Base-by-base conservation (phyloP, 2,113 vertebrate species). In the Mus pahari region DNA sequence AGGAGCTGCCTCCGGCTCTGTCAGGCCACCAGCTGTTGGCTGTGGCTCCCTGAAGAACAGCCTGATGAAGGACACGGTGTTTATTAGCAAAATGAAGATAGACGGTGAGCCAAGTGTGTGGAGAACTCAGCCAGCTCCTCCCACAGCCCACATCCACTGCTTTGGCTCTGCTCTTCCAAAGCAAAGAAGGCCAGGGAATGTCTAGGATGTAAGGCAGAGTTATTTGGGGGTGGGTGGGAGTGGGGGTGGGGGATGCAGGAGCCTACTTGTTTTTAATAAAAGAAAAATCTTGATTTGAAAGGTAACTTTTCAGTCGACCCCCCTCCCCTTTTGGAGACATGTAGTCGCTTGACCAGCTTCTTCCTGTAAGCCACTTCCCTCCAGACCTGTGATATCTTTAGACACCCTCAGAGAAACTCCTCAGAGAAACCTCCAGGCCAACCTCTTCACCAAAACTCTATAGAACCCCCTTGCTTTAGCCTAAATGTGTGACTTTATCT, bases 91-190 rank as follows among this genome's bases (percentile, higher is more conserved):
- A 90, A 70, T 50, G n/a, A 92, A 90, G 19, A 4, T n/a, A 55
- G 71, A 87, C 81, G 10, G n/a, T 14, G 36, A 88, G 82, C 77
- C 92, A 95, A 55, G 10, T 71, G 36, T 82, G 58, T 39, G 73
- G 73, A 33, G 36, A 86, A 48, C 55, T 73, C 45, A 77, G 87
- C 94, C 87, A 94, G 33, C 16, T 86, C 91, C 17, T 91, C 83
- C 87, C 75, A 66, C 50, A 71, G 68, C 64, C 55, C 92, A 91
- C 19, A 20, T 64, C n/a, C 20, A 58, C 60, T 33, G 48, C 28
- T 22, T 50, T 89, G 86, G 12, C 73, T 70, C 53, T 64, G 17
- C 50, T 88, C 22, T 66, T 77, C 50, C 9, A 48, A 79, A 92
- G 78, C 66, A 79, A 78, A 90, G 22, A n/a, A 24, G 64, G 42